Conservation (phyloP, 2,888 invertebrate species). For the Cistogaster globosa region DNA sequence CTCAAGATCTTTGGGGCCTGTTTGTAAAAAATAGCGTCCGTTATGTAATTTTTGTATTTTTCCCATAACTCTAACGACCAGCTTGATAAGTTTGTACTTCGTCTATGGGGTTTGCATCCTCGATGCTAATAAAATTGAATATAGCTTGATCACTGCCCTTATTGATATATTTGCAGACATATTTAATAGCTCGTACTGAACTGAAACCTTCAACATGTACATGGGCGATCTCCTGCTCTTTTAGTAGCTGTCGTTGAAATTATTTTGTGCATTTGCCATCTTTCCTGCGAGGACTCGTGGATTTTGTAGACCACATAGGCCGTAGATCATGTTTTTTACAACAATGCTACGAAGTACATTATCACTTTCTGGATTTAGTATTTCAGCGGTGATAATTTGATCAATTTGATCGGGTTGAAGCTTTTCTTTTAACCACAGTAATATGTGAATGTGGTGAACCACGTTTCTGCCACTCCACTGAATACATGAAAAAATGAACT, state of each 20-base stretch:
- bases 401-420: neutral
- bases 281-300: neutral
- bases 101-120: neutral
- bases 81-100: constrained; percentile 36
- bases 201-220: constrained; percentile 31
- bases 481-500: too few relatives aligned
- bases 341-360: neutral
- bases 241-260: neutral
- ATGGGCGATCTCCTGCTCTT: constrained; percentile 3
- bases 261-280: constrained; percentile 26
- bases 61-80: neutral
- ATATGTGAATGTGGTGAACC: too few relatives aligned
- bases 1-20: neutral
- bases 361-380: neutral
- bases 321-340: constrained; percentile 11
- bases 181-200: constrained; percentile 28
- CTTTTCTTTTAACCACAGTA: too few relatives aligned
- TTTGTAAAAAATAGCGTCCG: neutral
- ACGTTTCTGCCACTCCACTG: too few relatives aligned
- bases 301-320: neutral
- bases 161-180: constrained; percentile 42
- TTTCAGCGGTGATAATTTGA: neutral
- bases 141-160: constrained; percentile 26
- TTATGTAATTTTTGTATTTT: neutral
- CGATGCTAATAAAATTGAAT: too few relatives aligned